Base-by-base conservation (phyloP, 2,888 invertebrate species). In the Clusia tigrina region DNA sequence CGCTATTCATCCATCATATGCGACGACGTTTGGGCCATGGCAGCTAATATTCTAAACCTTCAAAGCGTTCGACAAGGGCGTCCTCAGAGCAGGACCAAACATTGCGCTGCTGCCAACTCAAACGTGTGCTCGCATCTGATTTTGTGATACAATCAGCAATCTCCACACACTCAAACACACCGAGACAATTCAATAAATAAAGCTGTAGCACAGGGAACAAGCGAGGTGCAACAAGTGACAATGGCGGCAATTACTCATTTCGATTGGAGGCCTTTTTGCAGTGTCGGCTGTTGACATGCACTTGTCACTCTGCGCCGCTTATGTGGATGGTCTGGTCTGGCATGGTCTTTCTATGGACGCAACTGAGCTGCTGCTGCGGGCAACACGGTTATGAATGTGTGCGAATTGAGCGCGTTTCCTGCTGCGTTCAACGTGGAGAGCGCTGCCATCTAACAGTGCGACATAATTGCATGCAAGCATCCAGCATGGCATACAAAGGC, bases 181-280 rank as follows among this genome's bases (percentile, higher is more conserved):
- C 9, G 48, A 48, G 20, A 20, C 32, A 42, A 17, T 42, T 6
- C 42, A 6, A 48, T 22, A 48, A 48, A 48, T 48, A 6, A 48
- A 48, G 48, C 18, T 48, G 48, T 22, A 48, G 15, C 48, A 9
- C 15, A 20, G 18, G 42, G 12, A 32, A 42, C 6, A 42, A 42
- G 42, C 48, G 18, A 18, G 48, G 20, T 5, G 37, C 58, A 59
- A 18, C 72, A 69, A 74, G 67, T 70, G 68, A 69, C 73, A 74
- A 71, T 71, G 68, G 69, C 63, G 72, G 71, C 74, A 75, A 75
- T 75, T 74, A 71, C 69, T 67, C 71, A 73, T 71, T 68, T 66
- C 60, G 64, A 66, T 60, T 42, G 2, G 5, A 48, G 6, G 22
- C 20, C 6, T 48, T 22, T 48, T 48, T 48, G 42, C 48, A 20